These are phyloP conservation scores for Sclerurus mexicanus DNA, from an alignment of 2,113 vertebrate genomes.

Conservation along the genomic window DNA sequence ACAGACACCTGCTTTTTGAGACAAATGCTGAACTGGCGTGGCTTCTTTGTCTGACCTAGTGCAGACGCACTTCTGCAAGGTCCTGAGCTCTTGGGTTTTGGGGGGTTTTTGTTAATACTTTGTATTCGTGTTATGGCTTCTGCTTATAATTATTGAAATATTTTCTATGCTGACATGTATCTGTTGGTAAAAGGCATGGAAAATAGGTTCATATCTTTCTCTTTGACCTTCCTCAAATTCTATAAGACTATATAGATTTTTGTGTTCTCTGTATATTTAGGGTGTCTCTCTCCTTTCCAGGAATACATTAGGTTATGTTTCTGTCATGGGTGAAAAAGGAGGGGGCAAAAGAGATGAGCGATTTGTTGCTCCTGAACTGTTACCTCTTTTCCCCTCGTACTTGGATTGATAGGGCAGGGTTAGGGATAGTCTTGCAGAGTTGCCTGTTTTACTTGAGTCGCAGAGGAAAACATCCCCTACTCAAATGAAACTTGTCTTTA, in stretches of 20 bases:
- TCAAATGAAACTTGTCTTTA: neutral
- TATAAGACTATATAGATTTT: neutral
- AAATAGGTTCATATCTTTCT: neutral
- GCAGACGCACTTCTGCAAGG: neutral
- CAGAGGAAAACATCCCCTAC: neutral
- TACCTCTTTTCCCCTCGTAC: neutral
- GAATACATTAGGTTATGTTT: neutral
- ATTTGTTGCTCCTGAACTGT: neutral
- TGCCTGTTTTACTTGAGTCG: fast-evolving
- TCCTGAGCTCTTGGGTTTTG: neutral
- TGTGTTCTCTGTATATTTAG: neutral
- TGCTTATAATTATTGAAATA: neutral
- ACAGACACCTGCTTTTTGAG: neutral
- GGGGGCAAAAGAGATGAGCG: fast-evolving
- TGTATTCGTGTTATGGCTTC: neutral
- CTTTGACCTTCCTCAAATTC: neutral
- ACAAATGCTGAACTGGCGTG: neutral
- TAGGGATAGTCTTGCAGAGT: fast-evolving
- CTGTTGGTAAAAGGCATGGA: neutral
- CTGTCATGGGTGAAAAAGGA: neutral
- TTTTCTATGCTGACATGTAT: neutral
- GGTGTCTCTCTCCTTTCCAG: neutral
- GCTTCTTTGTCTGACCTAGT: neutral
- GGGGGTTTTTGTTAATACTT: neutral
- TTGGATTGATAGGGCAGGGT: neutral